These are phyloP conservation scores for Spialia ferax DNA, from an alignment of 2,888 invertebrate genomes.

Conservation along the genomic window DNA sequence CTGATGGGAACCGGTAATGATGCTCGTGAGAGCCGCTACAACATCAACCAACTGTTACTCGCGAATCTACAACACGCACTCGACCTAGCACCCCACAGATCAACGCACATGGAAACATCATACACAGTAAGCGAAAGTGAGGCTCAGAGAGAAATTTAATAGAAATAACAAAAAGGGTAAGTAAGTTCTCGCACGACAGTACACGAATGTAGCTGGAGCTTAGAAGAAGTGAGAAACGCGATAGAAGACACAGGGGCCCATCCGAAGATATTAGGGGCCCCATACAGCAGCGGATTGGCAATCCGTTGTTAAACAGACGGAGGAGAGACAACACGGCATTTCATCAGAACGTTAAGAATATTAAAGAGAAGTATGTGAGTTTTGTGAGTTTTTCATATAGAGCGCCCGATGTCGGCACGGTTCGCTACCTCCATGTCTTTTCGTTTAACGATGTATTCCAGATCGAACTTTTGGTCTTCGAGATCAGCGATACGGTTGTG, in stretches of 20 bases:
- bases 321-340: slow-evolving; percentile 76
- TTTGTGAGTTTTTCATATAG: slow-evolving; percentile 77
- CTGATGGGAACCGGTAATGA: slow-evolving; percentile 92
- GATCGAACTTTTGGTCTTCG: slow-evolving; percentile 99
- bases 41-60: slow-evolving; percentile 80
- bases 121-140: slow-evolving; percentile 68
- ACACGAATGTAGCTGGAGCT: slow-evolving; percentile 72
- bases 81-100: slow-evolving; percentile 49
- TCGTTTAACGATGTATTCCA: slow-evolving; percentile 99
- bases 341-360: slow-evolving; percentile 71
- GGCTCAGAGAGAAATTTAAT: slow-evolving; percentile 66
- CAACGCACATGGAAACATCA: slow-evolving; percentile 63
- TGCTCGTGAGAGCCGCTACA: slow-evolving; percentile 89
- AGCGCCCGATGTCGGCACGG: slow-evolving; percentile 66
- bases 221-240: slow-evolving; percentile 71
- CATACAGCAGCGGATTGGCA: slow-evolving; percentile 63
- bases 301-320: slow-evolving; percentile 72
- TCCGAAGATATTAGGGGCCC: slow-evolving; percentile 53
- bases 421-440: slow-evolving; percentile 98
- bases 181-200: slow-evolving; percentile 67
- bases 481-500: slow-evolving; percentile 95
- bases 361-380: slow-evolving; percentile 71
- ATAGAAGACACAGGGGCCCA: slow-evolving; percentile 69
- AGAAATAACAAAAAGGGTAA: slow-evolving; percentile 65
- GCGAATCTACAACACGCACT: slow-evolving; percentile 52